These are phyloP conservation scores for Melanogrammus aeglefinus DNA, from an alignment of 2,797 vertebrate genomes.

Conservation along the genomic window DNA sequence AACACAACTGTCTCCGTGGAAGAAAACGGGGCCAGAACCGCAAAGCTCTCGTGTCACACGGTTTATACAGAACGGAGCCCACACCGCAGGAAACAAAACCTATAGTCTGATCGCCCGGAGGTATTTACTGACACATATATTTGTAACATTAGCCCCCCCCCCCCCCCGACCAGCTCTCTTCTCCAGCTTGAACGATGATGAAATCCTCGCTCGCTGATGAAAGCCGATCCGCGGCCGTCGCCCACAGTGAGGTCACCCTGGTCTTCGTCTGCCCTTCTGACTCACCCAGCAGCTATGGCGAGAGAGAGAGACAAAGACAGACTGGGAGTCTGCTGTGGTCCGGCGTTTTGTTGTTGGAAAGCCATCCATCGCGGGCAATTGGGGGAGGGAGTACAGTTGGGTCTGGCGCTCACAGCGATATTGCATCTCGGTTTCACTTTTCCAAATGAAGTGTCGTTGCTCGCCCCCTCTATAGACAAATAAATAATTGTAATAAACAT, in stretches of 20 bases:
- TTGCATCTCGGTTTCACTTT: neutral
- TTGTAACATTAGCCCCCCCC: slow-evolving; percentile 42
- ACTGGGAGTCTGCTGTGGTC: slow-evolving; percentile 20
- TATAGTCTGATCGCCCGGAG: slow-evolving; percentile 34
- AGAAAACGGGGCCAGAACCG: slow-evolving; percentile 27
- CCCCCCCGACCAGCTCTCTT: neutral
- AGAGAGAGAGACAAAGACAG: slow-evolving; percentile 12
- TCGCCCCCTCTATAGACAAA: neutral
- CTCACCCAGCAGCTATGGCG: slow-evolving; percentile 15
- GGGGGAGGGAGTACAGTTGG: neutral
- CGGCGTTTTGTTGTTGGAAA: neutral
- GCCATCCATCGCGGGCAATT: neutral
- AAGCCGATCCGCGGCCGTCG: slow-evolving; percentile 45
- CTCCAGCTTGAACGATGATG: slow-evolving; percentile 27
- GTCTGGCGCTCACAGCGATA: neutral
- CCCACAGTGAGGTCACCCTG: slow-evolving; percentile 48
- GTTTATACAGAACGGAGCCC: slow-evolving; percentile 21
- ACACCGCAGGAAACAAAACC: slow-evolving; percentile 15
- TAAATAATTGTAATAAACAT: neutral
- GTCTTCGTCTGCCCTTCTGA: slow-evolving; percentile 31
- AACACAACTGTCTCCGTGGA: slow-evolving; percentile 15
- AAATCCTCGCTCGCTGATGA: slow-evolving; percentile 49
- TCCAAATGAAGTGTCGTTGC: neutral
- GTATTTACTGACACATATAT: slow-evolving; percentile 16
- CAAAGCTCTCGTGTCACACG: slow-evolving; percentile 27